Percentiles rank a stretch among this genome's conserved stretches.
Conservation (phyloP, 2,797 vertebrate species). For the Dicrostonyx torquatus region DNA sequence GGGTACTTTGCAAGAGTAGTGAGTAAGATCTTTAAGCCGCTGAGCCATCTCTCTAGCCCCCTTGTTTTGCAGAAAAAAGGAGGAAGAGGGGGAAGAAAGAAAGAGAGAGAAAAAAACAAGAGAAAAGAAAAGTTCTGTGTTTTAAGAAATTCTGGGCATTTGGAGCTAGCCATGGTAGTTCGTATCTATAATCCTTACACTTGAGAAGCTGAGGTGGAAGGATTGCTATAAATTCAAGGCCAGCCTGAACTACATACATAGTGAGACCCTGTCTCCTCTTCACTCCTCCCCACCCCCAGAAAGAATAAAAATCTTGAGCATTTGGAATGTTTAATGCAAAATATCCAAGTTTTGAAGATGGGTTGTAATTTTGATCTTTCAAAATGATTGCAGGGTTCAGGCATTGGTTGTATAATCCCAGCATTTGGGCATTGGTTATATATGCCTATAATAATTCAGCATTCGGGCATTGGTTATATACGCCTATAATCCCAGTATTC, state of each 20-base stretch:
- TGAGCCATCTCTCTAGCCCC: not conserved
- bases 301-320: not conserved
- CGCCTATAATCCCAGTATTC: not conserved
- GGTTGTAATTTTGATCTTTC: conserved; percentile 7
- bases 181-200: not conserved
- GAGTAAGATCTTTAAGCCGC: not conserved
- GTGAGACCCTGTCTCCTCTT: not conserved
- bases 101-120: too few species aligned
- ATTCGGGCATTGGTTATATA: not conserved
- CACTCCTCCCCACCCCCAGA: not conserved
- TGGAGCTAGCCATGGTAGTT: not conserved
- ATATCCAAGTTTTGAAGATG: conserved; percentile 8
- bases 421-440: not conserved
- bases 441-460: not conserved
- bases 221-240: not conserved
- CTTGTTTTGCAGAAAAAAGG: not conserved
- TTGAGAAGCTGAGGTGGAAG: not conserved
- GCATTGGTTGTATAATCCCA: too few species aligned
- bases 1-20: not conserved
- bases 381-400: not conserved
- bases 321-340: conserved; percentile 7
- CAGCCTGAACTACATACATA: not conserved
- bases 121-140: too few species aligned
- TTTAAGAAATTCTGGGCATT: conserved; percentile 25
- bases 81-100: too few species aligned